Percentiles rank a stretch among this genome's conserved stretches.
Evolutionary conservation across 2,797 vertebrate genomes (phyloP).

Genomic region (Rhinella marina): DNA sequence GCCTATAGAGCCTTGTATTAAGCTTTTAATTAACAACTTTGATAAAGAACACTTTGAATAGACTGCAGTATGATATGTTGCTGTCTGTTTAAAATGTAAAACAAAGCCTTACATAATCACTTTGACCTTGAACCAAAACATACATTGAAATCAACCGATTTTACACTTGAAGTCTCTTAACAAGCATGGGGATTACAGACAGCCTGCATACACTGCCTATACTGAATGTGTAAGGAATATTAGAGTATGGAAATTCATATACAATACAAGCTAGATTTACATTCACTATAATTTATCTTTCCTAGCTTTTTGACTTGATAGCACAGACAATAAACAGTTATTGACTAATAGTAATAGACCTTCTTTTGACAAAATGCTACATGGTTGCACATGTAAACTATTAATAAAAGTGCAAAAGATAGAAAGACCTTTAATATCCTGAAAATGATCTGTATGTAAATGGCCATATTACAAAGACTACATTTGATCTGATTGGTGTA

Average conservation of each 20-base stretch:
- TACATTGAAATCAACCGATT: slow-evolving; percentile 78
- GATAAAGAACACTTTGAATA: slow-evolving; percentile 74
- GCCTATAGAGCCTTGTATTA: slow-evolving; percentile 71
- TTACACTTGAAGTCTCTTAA: slow-evolving; percentile 78
- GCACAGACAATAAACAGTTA: slow-evolving; percentile 44
- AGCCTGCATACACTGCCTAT: slow-evolving; percentile 68
- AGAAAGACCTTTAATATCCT: background rate
- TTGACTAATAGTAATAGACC: slow-evolving; percentile 36
- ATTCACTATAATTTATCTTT: slow-evolving; percentile 62
- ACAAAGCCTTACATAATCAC: slow-evolving; percentile 73
- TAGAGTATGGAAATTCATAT: slow-evolving; percentile 72
- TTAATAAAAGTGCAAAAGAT: background rate
- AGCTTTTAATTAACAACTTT: slow-evolving; percentile 75
- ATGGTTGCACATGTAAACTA: background rate
- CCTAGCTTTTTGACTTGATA: slow-evolving; percentile 28
- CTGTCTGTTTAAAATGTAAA: slow-evolving; percentile 62
- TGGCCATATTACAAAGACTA: background rate
- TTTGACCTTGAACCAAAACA: slow-evolving; percentile 81
- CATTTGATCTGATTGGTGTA: background rate
- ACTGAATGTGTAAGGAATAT: slow-evolving; percentile 75
- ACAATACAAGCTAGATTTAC: slow-evolving; percentile 66
- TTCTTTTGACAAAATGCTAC: slow-evolving; percentile 3
- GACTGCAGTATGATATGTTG: slow-evolving; percentile 69
- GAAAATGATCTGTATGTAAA: background rate
- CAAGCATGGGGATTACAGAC: slow-evolving; percentile 73